A percentile compares a stretch with the other conserved stretches of the same genome.
These are phyloP conservation scores for Ditula angustiorana DNA, from an alignment of 2,888 invertebrate genomes.

Conservation along the genomic window DNA sequence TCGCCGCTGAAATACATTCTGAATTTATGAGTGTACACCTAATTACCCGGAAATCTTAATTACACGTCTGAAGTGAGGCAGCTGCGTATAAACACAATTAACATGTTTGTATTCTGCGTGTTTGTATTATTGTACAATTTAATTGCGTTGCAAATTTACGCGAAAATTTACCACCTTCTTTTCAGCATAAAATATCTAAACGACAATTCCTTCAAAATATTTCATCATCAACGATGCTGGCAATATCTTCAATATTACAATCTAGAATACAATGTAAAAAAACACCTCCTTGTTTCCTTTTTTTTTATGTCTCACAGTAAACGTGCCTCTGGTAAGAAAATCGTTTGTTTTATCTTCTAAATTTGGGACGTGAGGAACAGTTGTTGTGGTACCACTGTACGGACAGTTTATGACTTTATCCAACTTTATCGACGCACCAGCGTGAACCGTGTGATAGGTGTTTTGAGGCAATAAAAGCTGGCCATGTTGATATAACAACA, in stretches of 20 bases:
- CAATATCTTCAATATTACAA: too few relatives aligned
- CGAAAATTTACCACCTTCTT: background rate
- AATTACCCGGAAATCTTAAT: constrained; percentile 20
- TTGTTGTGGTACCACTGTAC: background rate
- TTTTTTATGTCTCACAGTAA: background rate
- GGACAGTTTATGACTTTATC: background rate
- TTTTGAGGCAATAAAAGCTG: too few relatives aligned
- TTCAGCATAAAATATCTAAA: too few relatives aligned
- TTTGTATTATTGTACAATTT: background rate
- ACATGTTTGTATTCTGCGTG: constrained; percentile 6
- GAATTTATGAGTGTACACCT: constrained; percentile 12
- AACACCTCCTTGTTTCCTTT: background rate
- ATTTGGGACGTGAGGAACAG: background rate
- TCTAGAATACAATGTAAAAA: background rate
- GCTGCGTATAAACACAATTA: constrained; percentile 15
- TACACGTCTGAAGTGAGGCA: constrained; percentile 1
- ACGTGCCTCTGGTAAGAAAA: background rate
- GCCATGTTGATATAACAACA: too few relatives aligned
- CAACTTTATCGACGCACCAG: background rate
- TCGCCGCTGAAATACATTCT: background rate
- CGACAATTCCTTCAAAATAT: too few relatives aligned
- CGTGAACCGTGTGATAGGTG: too few relatives aligned
- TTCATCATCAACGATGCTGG: too few relatives aligned
- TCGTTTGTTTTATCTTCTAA: background rate
- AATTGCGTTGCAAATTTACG: background rate